phyloP scores from a whole-genome alignment of 2,797 vertebrate species.

The Halcyon leucocephala region DNA sequence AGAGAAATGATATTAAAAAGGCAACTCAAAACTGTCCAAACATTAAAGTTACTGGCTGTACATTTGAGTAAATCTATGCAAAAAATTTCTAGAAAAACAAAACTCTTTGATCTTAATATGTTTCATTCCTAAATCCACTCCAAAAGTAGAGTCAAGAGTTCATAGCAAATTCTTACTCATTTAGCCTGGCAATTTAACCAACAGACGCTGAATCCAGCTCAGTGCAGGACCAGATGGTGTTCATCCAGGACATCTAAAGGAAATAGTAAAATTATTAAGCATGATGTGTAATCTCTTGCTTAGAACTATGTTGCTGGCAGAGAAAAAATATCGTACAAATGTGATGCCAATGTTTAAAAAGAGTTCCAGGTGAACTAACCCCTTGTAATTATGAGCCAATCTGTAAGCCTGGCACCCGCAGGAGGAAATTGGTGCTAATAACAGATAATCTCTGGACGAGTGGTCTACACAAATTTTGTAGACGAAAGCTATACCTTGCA shows the following conservation, averaged over 20 bases:
- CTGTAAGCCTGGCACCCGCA: background rate
- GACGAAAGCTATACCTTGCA: background rate
- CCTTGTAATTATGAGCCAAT: background rate
- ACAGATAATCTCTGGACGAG: background rate
- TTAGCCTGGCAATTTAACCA: conserved; percentile 35
- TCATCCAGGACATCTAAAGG: conserved; percentile 57
- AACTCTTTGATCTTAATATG: background rate
- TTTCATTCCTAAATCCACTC: background rate
- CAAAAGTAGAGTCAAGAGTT: conserved; percentile 47
- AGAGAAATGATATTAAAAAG: background rate
- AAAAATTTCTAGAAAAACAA: background rate
- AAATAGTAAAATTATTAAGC: conserved; percentile 61
- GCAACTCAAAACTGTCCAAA: background rate
- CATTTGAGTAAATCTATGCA: background rate
- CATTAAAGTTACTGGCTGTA: background rate
- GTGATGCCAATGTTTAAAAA: background rate
- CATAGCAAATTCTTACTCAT: conserved; percentile 38
- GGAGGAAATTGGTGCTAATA: background rate
- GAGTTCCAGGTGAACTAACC: background rate
- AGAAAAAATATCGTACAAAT: background rate
- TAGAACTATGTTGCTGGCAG: background rate
- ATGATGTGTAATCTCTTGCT: conserved; percentile 5
- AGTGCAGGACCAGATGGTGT: conserved; percentile 36
- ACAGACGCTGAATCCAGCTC: conserved; percentile 32
- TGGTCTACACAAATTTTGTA: background rate